These are phyloP conservation scores for Tichodroma muraria DNA, from an alignment of 2,113 vertebrate genomes.

Conservation along the genomic window DNA sequence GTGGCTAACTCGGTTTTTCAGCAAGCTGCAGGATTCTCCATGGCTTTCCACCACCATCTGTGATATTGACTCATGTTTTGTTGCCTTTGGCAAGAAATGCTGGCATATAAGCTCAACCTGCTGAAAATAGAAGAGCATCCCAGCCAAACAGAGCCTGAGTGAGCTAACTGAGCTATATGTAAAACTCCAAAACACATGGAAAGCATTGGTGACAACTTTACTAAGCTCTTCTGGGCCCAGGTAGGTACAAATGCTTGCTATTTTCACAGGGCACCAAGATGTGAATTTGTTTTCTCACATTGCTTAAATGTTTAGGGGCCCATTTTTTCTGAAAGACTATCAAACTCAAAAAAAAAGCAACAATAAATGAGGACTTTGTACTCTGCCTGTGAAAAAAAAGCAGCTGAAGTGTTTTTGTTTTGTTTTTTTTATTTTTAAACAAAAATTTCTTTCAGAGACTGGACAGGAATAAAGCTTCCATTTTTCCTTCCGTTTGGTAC, in stretches of 20 bases:
- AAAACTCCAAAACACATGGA: constrained; percentile 16
- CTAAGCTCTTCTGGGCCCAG: not conserved
- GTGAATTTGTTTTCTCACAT: not conserved
- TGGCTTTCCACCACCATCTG: not conserved
- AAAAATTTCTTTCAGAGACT: not conserved
- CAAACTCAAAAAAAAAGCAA: not conserved
- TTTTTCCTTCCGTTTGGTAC: constrained; percentile 15
- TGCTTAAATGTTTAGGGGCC: not conserved
- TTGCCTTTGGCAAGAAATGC: constrained; percentile 16
- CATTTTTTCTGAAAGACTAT: not conserved
- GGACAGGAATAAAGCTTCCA: constrained; percentile 1
- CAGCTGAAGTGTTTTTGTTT: not conserved
- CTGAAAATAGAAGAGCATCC: constrained; percentile 30
- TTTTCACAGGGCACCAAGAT: not conserved
- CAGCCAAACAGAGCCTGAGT: not conserved
- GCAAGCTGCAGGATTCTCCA: not conserved
- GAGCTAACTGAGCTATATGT: not conserved
- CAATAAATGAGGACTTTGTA: not conserved
- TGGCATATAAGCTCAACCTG: not conserved
- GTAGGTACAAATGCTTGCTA: not conserved
- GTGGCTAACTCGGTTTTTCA: not conserved
- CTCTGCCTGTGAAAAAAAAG: not conserved
- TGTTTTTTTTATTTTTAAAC: not conserved
- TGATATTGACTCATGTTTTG: not conserved
- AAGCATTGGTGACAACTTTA: not conserved